Evolutionary conservation across 1,140 invertebrate genomes (phyloP), one percentile per base, ranked within the genome.

Genomic region (Drosophila pachea): DNA sequence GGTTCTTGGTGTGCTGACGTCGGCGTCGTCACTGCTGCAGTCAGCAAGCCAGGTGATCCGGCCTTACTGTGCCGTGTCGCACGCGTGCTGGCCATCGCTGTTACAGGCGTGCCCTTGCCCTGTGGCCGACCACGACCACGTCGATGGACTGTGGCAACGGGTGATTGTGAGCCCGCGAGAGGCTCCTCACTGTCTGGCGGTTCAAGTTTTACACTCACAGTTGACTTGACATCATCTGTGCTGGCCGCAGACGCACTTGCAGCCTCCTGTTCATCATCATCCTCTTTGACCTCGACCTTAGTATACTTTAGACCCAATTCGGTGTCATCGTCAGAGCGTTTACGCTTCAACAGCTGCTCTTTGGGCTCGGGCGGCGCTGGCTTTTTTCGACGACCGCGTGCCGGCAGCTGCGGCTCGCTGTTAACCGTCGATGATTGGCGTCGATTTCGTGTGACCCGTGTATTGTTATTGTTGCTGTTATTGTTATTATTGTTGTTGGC

Each of bases 361-460:
- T 74, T 45, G 5, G 35, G 31, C 43, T 33, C 45, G 0, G 7
- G 62, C 8, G 33, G 59, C 32, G 53, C 60, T 35, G 53, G 55
- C 54, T 61, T 74, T 70, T 69, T 72, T 29, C 69, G 59, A 5
- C 64, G 61, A 7, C 54, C 73, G 8, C 50, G 68, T 38, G 67
- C 71, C 59, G 31, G 76, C 68, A 35, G 66, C 55, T 59, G 62
- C 8, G 47, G 70, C 12, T 52, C 38, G 7, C 42, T 43, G 36
- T 58, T 40, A 0, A 66, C 71, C 12, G 73, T 75, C 6, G 73
- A 73, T 9, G 86, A 78, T 52, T 87, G 79, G 0, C 87, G 74
- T 3, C 82, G 74, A 31, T 88, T 87, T 40, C 87, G 81, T 5
- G 87, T 89, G 12, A 89, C 65, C 5, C 87, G 78, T 4, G 87